Evolutionary conservation across 2,888 invertebrate species (phyloP), one percentile per base, ranked within the genome.

Genomic region (Xylophagus ater): DNA sequence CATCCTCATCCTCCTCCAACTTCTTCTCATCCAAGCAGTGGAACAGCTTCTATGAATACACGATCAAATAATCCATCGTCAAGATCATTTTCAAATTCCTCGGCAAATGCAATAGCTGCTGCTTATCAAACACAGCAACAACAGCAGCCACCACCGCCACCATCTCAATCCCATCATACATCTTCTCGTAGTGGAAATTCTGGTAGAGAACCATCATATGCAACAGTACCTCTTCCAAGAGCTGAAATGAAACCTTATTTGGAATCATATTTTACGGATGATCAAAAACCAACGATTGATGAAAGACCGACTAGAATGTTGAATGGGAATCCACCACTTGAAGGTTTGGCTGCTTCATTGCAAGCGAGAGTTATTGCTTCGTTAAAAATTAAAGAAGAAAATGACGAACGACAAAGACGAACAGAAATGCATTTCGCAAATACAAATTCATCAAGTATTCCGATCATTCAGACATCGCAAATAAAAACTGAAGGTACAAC

Each of bases 331-430:
- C 62, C 63, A 6, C 65, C 65, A 18, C 40, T 65, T 20, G 65
- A 65, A 54, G 65, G 65, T 62, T 61, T 88, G 43, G 87, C 88
- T 17, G 87, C 86, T 35, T 84, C 84, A 39, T 64, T 87, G 46
- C 86, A 86, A 58, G 83, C 82, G 42, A 74, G 85, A 50, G 81
- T 86, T 49, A 69, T 86, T 38, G 76, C 76, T 31, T 71, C 68
- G 51, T 75, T 71, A 67, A 73, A 73, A 56, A 73, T 71, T 39
- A 72, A 71, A 45, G 66, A 62, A 52, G 71, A 69, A 52, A 60
- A 56, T 38, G 66, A 63, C 45, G 62, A 61, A 42, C 56, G 62
- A n/a, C 61, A 62, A 45, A 53, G 59, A 18, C 54, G 62, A 2
- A 57, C 60, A 0, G 61, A 60, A 12, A 54, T 58, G 14, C 54